These are phyloP conservation scores for Whitmania pigra DNA, from an alignment of 1,140 invertebrate species.

Conservation along the genomic window DNA sequence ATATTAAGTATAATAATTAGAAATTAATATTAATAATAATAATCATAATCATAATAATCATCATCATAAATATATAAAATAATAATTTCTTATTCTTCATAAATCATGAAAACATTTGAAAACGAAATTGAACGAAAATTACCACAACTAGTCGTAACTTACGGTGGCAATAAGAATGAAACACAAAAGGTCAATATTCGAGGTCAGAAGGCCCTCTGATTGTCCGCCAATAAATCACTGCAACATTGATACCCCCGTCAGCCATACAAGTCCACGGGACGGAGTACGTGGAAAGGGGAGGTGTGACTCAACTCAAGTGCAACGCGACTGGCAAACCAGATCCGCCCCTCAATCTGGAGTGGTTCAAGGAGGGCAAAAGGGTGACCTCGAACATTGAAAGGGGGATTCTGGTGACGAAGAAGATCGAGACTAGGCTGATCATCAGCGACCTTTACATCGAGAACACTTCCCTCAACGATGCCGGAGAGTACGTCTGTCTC, in stretches of 20 bases:
- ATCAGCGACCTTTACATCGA: slow-evolving; percentile 31
- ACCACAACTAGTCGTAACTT: too few species aligned
- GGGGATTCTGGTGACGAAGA: slow-evolving; percentile 31
- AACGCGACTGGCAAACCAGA: slow-evolving; percentile 33
- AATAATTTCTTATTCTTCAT: too few species aligned
- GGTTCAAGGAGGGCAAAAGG: slow-evolving; percentile 33
- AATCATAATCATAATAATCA: too few species aligned
- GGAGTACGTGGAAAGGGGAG: slow-evolving; percentile 32
- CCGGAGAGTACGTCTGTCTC: slow-evolving; percentile 33
- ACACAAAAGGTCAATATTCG: too few species aligned
- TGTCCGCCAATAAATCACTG: too few species aligned
- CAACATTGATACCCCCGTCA: not conserved
- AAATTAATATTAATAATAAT: too few species aligned
- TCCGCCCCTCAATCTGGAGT: slow-evolving; percentile 34
- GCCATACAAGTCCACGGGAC: slow-evolving; percentile 31
- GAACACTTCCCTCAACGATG: slow-evolving; percentile 29
- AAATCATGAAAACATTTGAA: too few species aligned
- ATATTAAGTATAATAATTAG: too few species aligned
- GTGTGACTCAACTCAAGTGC: slow-evolving; percentile 30
- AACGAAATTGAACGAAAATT: too few species aligned
- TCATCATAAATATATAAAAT: too few species aligned
- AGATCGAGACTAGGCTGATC: slow-evolving; percentile 27
- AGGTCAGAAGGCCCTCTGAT: too few species aligned
- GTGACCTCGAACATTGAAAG: slow-evolving; percentile 28
- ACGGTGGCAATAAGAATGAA: too few species aligned